phyloP scores from a whole-genome alignment of 2,797 vertebrate genomes.

The Ataeniobius toweri region DNA sequence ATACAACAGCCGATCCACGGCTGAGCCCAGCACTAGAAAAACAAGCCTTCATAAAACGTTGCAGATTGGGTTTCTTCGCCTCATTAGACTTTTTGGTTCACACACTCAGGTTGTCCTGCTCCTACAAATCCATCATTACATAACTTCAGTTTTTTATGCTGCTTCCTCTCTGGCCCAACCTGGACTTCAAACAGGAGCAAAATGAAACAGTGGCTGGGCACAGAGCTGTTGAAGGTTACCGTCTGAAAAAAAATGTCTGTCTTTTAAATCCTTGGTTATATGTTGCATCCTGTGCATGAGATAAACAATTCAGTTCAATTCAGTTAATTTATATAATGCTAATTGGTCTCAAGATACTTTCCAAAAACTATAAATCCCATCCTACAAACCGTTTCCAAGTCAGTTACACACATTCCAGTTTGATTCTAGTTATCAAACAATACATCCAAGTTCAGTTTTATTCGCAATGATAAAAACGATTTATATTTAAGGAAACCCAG shows the following conservation, averaged over 20 bases:
- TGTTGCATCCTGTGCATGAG: background rate
- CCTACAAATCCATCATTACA: slow-evolving; percentile 25
- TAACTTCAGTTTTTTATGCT: slow-evolving; percentile 84
- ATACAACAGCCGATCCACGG: slow-evolving; percentile 71
- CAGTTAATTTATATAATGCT: too few relatives aligned
- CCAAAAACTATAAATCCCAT: too few relatives aligned
- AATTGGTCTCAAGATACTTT: background rate
- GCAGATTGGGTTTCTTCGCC: slow-evolving; percentile 87
- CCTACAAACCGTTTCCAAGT: too few relatives aligned
- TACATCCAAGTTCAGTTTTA: too few relatives aligned
- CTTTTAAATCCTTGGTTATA: background rate
- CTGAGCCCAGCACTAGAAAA: slow-evolving; percentile 74
- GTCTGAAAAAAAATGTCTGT: background rate
- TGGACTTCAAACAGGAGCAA: slow-evolving; percentile 43
- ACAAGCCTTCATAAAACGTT: slow-evolving; percentile 79
- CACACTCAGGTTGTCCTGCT: slow-evolving; percentile 37
- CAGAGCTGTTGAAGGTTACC: background rate
- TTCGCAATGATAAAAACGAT: too few relatives aligned
- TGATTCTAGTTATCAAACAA: too few relatives aligned
- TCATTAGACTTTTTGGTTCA: slow-evolving; percentile 47
- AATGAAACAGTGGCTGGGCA: slow-evolving; percentile 30
- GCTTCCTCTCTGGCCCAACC: slow-evolving; percentile 82
- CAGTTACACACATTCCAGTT: too few relatives aligned
- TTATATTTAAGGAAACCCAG: too few relatives aligned
- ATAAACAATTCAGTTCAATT: too few relatives aligned